Conservation (phyloP, 2,113 vertebrate species). For the Chionodraco myersi region DNA sequence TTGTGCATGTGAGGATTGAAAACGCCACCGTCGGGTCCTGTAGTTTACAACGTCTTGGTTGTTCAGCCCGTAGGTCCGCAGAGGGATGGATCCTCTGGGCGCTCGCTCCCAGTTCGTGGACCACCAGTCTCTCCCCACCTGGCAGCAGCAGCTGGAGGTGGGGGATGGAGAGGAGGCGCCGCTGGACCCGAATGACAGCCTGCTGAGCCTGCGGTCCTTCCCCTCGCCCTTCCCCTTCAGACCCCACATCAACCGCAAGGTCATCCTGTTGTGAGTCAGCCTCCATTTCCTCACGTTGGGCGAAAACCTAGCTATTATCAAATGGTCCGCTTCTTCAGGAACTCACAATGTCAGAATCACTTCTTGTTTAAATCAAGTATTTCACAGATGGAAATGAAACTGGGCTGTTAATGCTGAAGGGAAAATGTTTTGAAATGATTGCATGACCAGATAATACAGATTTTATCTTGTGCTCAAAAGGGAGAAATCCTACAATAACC, state of each 20-base stretch:
- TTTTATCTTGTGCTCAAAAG: too few relatives aligned
- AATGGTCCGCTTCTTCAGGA: too few relatives aligned
- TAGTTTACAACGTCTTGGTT: slow-evolving; percentile 69
- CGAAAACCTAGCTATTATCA: background rate
- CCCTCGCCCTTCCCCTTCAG: slow-evolving; percentile 92
- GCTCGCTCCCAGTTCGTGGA: slow-evolving; percentile 96
- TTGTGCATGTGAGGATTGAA: slow-evolving; percentile 39
- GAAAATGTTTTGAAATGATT: too few relatives aligned
- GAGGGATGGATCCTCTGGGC: slow-evolving; percentile 95
- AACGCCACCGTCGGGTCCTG: slow-evolving; percentile 43
- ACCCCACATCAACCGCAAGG: slow-evolving; percentile 91
- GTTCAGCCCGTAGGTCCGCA: slow-evolving; percentile 28
- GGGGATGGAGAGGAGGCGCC: slow-evolving; percentile 35
- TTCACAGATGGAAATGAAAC: too few relatives aligned
- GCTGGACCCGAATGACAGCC: slow-evolving; percentile 49
- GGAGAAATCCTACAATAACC: too few relatives aligned
- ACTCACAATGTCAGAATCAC: too few relatives aligned
- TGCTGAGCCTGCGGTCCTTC: slow-evolving; percentile 66
- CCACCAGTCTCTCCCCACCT: slow-evolving; percentile 87
- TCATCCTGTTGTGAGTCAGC: slow-evolving; percentile 91
- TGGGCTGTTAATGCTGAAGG: too few relatives aligned
- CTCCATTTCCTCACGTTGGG: background rate
- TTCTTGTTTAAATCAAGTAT: too few relatives aligned
- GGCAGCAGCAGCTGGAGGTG: slow-evolving; percentile 82
- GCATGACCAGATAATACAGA: too few relatives aligned